Base-by-base conservation (phyloP, 2,888 invertebrate species). In the Coenonympha glycerion region DNA sequence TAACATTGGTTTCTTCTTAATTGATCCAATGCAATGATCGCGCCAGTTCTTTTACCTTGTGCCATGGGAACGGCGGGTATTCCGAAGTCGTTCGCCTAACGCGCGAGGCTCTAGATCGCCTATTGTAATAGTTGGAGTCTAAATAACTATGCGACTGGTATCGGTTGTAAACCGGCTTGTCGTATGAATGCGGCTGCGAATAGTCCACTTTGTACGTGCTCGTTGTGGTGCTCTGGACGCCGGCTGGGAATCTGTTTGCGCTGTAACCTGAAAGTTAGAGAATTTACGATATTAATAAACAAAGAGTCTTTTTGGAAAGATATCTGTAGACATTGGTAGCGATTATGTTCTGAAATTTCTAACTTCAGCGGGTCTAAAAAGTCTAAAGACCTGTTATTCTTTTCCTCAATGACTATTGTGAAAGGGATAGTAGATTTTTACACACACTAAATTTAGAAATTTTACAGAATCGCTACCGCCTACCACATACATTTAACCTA, bases 11-110 rank as follows among this genome's bases (percentile, higher is more conserved):
- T 56, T 51, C 48, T 31, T 56, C 40, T 64, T 65, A 73, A 57
- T 71, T 62, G 66, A 92, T 92, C 93, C 93, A 93, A 69, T 90
- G 81, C 71, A 91, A 88, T 57, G 90, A 88, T 71, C 90, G 84
- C 62, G 92, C 90, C 66, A 94, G 84, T 73, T 93, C 91, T 66
- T 89, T 88, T 53, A 92, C 92, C 82, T 92, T 92, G 74, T 92
- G 89, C 93, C 94, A 94, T 47, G 95, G 95, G 72, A 95, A 93
- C 13, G 91, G 90, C 13, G 92, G 92, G 69, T 88, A 79, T 57
- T 83, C 77, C 57, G 79, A 70, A 1, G 84, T 70, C 58, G 81
- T 72, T 64, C 86, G 77, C 56, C 78, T 71, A 57, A 77, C 61
- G 55, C 87, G 69, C 6, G 79, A 68, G 31, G 78, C 71, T 61